Percentiles rank a stretch among this genome's conserved stretches.
Evolutionary conservation across 1,140 invertebrate species (phyloP).

Genomic region (Aphelenchoides fujianensis): DNA sequence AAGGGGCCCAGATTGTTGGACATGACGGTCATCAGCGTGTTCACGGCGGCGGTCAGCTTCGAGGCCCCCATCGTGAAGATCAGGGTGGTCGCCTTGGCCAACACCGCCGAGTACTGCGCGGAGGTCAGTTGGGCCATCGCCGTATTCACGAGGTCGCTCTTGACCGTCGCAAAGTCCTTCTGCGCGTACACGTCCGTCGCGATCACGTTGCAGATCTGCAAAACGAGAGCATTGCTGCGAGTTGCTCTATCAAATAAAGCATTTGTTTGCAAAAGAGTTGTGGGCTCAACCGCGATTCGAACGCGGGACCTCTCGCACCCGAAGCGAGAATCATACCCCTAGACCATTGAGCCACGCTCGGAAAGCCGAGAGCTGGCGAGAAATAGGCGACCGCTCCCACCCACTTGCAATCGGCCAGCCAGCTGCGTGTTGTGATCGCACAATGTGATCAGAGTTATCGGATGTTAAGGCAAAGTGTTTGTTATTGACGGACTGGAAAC

Average conservation of each 20-base stretch:
- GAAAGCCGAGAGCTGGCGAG: no score
- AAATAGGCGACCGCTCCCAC: no score
- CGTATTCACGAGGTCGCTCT: not conserved
- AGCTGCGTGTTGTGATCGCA: no score
- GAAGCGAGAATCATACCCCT: constrained; percentile 67
- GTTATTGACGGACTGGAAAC: no score
- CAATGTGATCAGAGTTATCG: no score
- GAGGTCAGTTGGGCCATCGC: not conserved
- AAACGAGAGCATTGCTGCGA: no score
- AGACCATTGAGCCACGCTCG: constrained; percentile 64
- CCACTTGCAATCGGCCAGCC: no score
- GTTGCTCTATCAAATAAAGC: not conserved
- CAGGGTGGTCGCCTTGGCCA: not conserved
- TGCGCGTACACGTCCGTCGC: not conserved
- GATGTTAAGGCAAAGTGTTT: no score
- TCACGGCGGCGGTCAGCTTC: not conserved
- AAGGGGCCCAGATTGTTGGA: not conserved
- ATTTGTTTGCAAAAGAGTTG: constrained; percentile 1
- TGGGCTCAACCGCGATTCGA: not conserved
- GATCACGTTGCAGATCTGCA: not conserved
- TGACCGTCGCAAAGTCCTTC: not conserved
- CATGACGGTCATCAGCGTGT: not conserved
- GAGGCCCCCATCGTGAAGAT: not conserved
- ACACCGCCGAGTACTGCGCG: not conserved
- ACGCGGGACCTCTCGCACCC: constrained; percentile 65